Conservation (phyloP, 2,113 vertebrate genomes). For the Actenoides hombroni region DNA sequence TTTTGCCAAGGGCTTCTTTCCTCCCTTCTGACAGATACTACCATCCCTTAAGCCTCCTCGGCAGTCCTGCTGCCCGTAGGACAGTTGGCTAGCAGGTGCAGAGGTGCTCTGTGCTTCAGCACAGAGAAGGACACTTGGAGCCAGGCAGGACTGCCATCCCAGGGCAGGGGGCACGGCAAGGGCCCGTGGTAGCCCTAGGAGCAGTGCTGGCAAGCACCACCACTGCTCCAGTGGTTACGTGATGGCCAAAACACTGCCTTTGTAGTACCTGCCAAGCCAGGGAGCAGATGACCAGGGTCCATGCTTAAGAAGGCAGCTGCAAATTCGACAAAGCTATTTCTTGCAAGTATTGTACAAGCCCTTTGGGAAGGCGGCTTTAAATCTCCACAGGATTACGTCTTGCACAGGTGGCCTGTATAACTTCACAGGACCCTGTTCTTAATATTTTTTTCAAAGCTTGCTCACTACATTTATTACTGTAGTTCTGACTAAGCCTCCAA, state of each 20-base stretch:
- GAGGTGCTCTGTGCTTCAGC: not conserved
- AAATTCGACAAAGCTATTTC: constrained; percentile 6
- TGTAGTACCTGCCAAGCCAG: not conserved
- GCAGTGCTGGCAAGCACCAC: not conserved
- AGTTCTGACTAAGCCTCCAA: constrained; percentile 63
- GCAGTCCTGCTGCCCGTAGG: not conserved
- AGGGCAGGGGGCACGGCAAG: accelerated
- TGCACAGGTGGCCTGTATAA: constrained; percentile 42
- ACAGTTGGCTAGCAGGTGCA: not conserved
- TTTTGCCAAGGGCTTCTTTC: not conserved
- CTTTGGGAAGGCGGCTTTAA: not conserved
- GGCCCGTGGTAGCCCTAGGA: accelerated
- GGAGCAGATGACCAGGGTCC: not conserved
- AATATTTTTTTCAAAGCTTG: constrained; percentile 41
- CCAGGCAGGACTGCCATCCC: not conserved
- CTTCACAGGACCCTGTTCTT: constrained; percentile 25
- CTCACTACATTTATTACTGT: constrained; percentile 57
- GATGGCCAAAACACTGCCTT: not conserved
- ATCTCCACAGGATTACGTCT: constrained; percentile 49
- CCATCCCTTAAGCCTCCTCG: not conserved
- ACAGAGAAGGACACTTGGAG: not conserved
- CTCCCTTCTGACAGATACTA: not conserved
- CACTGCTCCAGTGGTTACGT: not conserved
- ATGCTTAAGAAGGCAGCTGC: constrained; percentile 12
- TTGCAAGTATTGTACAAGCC: not conserved